Conservation (phyloP, 2,113 vertebrate species). For the Polypterus senegalus region DNA sequence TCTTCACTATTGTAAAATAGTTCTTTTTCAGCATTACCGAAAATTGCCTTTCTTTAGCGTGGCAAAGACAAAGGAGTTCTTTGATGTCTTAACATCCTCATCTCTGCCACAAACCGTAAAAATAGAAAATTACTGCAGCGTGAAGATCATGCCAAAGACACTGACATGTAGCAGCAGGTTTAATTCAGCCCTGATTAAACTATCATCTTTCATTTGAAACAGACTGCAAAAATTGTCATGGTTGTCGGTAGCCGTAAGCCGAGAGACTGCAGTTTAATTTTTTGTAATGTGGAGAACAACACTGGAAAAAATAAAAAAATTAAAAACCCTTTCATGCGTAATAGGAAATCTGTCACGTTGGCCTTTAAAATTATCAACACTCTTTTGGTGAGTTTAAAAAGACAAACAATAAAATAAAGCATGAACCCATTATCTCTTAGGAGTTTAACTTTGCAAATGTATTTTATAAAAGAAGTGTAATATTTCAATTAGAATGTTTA, state of each 20-base stretch:
- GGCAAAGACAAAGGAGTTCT: constrained; percentile 28
- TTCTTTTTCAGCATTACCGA: constrained; percentile 22
- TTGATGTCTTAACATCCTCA: constrained; percentile 43
- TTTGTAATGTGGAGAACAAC: background rate
- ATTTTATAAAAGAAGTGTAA: too few species aligned
- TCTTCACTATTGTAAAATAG: constrained; percentile 23
- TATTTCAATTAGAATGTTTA: too few species aligned
- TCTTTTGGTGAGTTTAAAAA: too few species aligned
- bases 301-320: background rate
- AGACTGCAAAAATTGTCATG: constrained; percentile 40
- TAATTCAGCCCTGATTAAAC: constrained; percentile 59
- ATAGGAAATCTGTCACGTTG: constrained; percentile 27
- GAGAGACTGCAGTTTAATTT: constrained; percentile 21
- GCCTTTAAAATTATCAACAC: background rate
- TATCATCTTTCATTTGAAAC: constrained; percentile 56
- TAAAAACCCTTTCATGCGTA: constrained; percentile 5
- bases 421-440: too few species aligned
- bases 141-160: constrained; percentile 57
- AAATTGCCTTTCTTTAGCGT: constrained; percentile 30
- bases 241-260: constrained; percentile 27
- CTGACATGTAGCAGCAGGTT: constrained; percentile 36
- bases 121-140: constrained; percentile 40
- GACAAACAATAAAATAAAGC: too few species aligned
- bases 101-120: constrained; percentile 39
- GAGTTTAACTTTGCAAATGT: too few species aligned